Base-by-base conservation (phyloP, 2,797 vertebrate genomes). In the Champsocephalus gunnari region DNA sequence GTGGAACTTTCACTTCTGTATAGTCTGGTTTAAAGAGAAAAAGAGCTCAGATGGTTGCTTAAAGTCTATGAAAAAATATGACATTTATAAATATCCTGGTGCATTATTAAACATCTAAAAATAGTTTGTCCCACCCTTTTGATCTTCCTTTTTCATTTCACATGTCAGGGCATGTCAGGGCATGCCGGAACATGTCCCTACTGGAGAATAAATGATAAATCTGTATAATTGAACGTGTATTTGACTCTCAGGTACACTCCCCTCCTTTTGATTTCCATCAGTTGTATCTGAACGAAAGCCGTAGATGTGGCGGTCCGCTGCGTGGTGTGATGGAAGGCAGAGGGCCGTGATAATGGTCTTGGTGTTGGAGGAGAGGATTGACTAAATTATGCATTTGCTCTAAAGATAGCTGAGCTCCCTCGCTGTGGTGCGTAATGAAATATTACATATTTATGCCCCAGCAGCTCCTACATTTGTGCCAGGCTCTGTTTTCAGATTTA, bases 311-410 rank as follows among this genome's bases (percentile, higher is more conserved):
- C 50, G 43, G 56, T 9, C 55, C 11, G 70, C 4, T 4, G 12
- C 8, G 5, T 38, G 45, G 14, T 12, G 47, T 21, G 71, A 66
- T 60, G 55, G 49, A 21, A 12, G 74, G 47, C 51, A 56, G 54
- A 68, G 51, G 34, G 0, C 69, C 63, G 34, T 54, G 68, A 73
- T 84, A 62, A 66, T 43, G 9, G 55, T 66, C 19, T 9, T 50
- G 43, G 34, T 28, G 55, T 66, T 14, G 51, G 65, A 66, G 64
- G 71, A 80, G 71, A 75, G 70, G 65, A 51, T 43, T 47, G 66
- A 71, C 62, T 90, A 43, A 92, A 92, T 91, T 75, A 90, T 87
- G 82, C 75, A 90, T 82, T 47, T 68, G 63, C 45, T 87, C 89
- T 84, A 90, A 90, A 92, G 73, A 90, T 88, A 89, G 88, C 64